These are phyloP conservation scores for Halcyon malimbica DNA, from an alignment of 2,113 vertebrate species.

Conservation along the genomic window DNA sequence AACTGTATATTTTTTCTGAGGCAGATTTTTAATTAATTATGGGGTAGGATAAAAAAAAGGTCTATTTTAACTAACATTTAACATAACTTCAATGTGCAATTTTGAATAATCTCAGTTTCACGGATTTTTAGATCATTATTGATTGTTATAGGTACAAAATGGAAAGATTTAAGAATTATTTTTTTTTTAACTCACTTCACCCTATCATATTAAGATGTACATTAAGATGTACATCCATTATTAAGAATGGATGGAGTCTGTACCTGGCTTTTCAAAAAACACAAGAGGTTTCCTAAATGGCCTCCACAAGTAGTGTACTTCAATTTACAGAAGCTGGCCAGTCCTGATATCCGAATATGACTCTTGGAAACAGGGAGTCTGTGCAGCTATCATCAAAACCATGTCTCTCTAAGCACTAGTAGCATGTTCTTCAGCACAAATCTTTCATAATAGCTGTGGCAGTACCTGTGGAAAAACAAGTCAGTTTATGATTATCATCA, in stretches of 20 bases:
- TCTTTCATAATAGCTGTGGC: conserved; percentile 1
- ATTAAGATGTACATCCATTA: neutral
- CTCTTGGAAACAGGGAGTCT: neutral
- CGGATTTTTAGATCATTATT: neutral
- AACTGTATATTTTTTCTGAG: neutral
- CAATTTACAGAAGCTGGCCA: conserved; percentile 24
- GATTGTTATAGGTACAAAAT: neutral
- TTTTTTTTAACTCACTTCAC: neutral
- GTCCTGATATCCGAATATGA: conserved; percentile 17
- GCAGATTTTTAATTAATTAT: neutral
- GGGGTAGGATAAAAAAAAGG: neutral
- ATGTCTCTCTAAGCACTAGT: neutral
- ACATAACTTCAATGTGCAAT: neutral
- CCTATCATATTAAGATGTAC: neutral
- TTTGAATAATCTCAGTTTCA: neutral
- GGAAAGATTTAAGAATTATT: neutral
- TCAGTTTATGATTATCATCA: neutral
- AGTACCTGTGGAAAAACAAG: neutral
- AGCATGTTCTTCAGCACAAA: neutral
- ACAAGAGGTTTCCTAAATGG: neutral
- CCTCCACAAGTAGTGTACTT: neutral
- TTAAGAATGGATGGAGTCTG: neutral
- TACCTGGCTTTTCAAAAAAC: conserved; percentile 37
- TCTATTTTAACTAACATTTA: neutral
- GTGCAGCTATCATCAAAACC: conserved; percentile 15